These are phyloP conservation scores for Semaprochilodus insignis DNA, from an alignment of 2,797 vertebrate genomes.

Conservation along the genomic window DNA sequence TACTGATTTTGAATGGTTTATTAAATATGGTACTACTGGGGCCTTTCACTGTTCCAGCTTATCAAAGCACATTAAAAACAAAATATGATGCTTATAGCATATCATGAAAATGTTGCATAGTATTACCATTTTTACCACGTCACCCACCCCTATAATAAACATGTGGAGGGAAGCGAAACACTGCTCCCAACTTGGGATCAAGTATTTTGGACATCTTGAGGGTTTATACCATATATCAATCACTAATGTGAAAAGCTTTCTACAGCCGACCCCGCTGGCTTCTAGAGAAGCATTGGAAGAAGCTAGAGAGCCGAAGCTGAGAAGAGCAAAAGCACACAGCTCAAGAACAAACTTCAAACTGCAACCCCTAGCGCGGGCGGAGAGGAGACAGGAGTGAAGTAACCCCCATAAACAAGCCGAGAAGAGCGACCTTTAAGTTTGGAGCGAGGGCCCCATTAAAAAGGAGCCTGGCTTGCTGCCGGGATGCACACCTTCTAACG, in stretches of 20 bases:
- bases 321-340: background rate
- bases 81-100: too few species aligned
- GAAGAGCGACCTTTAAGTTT: constrained; percentile 61
- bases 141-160: too few species aligned
- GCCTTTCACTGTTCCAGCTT: too few species aligned
- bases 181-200: background rate
- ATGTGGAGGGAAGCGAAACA: too few species aligned
- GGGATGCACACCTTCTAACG: constrained; percentile 63
- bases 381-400: constrained; percentile 38
- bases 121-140: too few species aligned
- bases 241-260: background rate
- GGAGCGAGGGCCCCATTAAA: constrained; percentile 73
- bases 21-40: too few species aligned
- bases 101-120: too few species aligned
- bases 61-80: too few species aligned
- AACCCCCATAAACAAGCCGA: constrained; percentile 63
- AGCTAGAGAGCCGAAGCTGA: background rate
- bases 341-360: constrained; percentile 6
- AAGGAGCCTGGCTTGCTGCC: constrained; percentile 64
- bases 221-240: background rate
- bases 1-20: too few species aligned
- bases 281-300: background rate
- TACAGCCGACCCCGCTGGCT: background rate
- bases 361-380: constrained; percentile 30
- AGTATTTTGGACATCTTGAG: background rate